phyloP scores from a whole-genome alignment of 2,888 invertebrate genomes.

The Diplolepis rosae region DNA sequence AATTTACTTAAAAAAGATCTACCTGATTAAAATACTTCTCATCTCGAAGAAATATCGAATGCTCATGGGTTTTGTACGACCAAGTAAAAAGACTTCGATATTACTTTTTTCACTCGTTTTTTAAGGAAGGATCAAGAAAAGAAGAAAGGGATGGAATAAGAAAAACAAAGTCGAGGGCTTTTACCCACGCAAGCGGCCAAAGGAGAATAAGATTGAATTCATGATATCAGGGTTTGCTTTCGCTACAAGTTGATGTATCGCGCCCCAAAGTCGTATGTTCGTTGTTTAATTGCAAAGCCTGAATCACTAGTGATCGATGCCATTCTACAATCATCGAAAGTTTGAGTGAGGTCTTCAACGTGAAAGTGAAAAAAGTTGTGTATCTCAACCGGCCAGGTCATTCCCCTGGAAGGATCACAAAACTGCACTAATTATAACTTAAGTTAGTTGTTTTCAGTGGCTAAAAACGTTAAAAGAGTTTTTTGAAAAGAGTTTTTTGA shows the following conservation, averaged over 20 bases:
- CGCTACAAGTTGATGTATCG: slow-evolving; percentile 34
- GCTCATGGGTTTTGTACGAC: background rate
- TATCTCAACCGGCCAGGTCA: slow-evolving; percentile 8
- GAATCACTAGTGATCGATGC: slow-evolving; percentile 25
- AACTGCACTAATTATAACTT: too few species aligned
- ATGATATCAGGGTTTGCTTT: slow-evolving; percentile 30
- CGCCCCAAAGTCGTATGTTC: slow-evolving; percentile 28
- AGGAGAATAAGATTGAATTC: slow-evolving; percentile 34
- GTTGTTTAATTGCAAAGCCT: slow-evolving; percentile 31
- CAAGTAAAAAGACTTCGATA: background rate
- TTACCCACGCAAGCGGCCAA: slow-evolving; percentile 18
- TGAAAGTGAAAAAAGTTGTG: slow-evolving; percentile 34
- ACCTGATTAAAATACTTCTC: too few species aligned
- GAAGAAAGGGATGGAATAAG: slow-evolving; percentile 4
- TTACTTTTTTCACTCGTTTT: background rate
- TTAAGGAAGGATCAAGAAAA: background rate
- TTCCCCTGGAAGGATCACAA: slow-evolving; percentile 16
- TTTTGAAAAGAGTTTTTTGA: too few species aligned
- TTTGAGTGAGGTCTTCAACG: slow-evolving; percentile 31
- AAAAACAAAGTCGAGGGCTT: background rate
- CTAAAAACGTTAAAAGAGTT: too few species aligned
- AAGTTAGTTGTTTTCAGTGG: too few species aligned
- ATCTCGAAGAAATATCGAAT: too few species aligned
- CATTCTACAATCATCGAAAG: slow-evolving; percentile 33
- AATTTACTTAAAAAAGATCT: too few species aligned